Base-by-base conservation (phyloP, 2,888 invertebrate species). In the Eupithecia exiguata region DNA sequence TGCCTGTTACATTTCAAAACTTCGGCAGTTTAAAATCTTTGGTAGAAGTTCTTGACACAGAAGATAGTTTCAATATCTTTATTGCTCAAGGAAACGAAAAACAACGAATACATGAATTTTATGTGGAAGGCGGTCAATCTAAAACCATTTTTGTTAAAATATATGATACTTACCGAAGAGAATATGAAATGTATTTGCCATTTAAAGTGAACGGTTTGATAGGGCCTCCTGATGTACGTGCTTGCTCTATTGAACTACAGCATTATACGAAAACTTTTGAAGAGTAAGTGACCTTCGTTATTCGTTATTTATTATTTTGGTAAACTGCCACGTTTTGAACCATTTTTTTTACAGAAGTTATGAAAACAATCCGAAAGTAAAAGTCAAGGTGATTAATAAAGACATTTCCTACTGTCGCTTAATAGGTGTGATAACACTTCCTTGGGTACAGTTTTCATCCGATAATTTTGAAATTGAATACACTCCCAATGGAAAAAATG, bases 171-270 rank as follows among this genome's bases (percentile, higher is more conserved):
- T 92, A 88, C 82, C 86, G 92, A 69, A 87, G 93, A 77, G 95
- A 95, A 75, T 96, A 95, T 81, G 94, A 95, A 70, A 95, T 96
- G 85, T 95, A 91, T 79, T 87, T 96, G 70, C 96, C 96, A 0
- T 91, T 96, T 74, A 89, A 95, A 81, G 88, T 96, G 25, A 96
- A 96, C 81, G 92, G 91, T 70, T 84, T 96, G 62, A 80, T 96
- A 68, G 96, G 96, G 0, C 96, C 96, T 10, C 93, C 95, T 7
- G 79, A 87, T 78, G 74, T 88, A 81, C 81, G 87, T 81, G 63
- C 83, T 38, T 78, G 76, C 67, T 89, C 92, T 14, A 89, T 89
- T 36, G 91, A 93, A 81, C 82, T 92, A 58, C 86, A 85, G 30
- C 83, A 90, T 83, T 94, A 92, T 74, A 87, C 89, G 49, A 86